Percentiles rank a stretch among this genome's conserved stretches.
Evolutionary conservation across 2,797 vertebrate genomes (phyloP).

Genomic region (Tadarida brasiliensis): DNA sequence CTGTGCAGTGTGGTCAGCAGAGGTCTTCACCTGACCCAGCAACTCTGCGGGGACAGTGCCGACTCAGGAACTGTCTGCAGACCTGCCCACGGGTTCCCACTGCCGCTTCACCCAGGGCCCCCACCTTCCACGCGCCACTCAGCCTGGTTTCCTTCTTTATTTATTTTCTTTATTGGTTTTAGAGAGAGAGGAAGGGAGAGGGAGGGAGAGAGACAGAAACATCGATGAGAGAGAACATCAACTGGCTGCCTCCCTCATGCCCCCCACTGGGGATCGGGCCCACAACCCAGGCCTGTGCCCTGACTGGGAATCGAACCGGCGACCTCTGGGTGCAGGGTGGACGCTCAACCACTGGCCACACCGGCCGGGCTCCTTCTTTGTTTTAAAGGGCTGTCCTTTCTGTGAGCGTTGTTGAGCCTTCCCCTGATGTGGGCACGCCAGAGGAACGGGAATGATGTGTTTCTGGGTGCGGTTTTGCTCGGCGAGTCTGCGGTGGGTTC

Average conservation of each 20-base stretch:
- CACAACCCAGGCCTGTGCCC: too few relatives aligned
- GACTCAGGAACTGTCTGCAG: background rate
- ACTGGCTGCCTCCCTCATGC: too few relatives aligned
- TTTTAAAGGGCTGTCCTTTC: background rate
- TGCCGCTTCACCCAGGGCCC: too few relatives aligned
- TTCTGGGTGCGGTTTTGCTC: background rate
- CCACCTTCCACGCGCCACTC: background rate
- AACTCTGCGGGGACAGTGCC: background rate
- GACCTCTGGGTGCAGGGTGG: too few relatives aligned
- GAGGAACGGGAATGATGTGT: background rate
- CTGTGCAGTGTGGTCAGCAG: background rate
- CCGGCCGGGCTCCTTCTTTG: background rate
- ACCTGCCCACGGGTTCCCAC: too few relatives aligned
- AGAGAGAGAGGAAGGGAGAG: too few relatives aligned
- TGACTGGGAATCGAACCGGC: too few relatives aligned
- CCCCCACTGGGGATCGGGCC: too few relatives aligned
- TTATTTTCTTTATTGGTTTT: too few relatives aligned
- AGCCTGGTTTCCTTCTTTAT: background rate
- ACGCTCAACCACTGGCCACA: too few relatives aligned
- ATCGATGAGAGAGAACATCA: too few relatives aligned
- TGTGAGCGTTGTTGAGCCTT: background rate
- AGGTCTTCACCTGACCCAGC: background rate
- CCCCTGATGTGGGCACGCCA: background rate
- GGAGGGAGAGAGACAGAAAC: too few relatives aligned
- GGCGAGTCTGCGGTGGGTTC: background rate